Conservation (phyloP, 2,113 vertebrate species). For the Tenebrosternarchus preto region DNA sequence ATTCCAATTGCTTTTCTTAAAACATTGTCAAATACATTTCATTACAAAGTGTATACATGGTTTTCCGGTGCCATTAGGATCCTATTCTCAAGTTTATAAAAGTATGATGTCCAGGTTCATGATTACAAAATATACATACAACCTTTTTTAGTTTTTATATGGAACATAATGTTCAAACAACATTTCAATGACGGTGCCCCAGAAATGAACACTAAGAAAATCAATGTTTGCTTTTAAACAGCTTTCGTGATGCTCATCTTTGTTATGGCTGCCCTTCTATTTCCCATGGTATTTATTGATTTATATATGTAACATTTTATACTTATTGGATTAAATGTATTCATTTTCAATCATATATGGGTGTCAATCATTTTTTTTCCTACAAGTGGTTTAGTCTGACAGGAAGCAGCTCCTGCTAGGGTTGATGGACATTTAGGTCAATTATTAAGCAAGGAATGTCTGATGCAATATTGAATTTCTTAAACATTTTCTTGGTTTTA, state of each 20-base stretch:
- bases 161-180: neutral
- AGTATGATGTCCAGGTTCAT: neutral
- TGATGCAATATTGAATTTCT: neutral
- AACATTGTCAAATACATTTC: neutral
- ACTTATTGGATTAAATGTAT: neutral
- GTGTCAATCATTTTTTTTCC: slow-evolving; percentile 62
- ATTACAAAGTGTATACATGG: neutral
- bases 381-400: slow-evolving; percentile 54
- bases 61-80: neutral
- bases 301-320: slow-evolving; percentile 37
- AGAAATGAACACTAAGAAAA: neutral
- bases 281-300: neutral
- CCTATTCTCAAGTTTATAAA: neutral
- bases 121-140: neutral
- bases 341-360: slow-evolving; percentile 32
- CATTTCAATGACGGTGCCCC: neutral
- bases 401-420: slow-evolving; percentile 46
- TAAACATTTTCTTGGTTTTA: neutral
- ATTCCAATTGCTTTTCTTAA: neutral
- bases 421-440: slow-evolving; percentile 59
- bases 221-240: neutral
- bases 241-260: neutral
- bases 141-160: neutral
- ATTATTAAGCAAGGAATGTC: slow-evolving; percentile 51
- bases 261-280: neutral